These are phyloP conservation scores for Ptilodon capucinus DNA, from an alignment of 2,888 invertebrate species.

Conservation along the genomic window DNA sequence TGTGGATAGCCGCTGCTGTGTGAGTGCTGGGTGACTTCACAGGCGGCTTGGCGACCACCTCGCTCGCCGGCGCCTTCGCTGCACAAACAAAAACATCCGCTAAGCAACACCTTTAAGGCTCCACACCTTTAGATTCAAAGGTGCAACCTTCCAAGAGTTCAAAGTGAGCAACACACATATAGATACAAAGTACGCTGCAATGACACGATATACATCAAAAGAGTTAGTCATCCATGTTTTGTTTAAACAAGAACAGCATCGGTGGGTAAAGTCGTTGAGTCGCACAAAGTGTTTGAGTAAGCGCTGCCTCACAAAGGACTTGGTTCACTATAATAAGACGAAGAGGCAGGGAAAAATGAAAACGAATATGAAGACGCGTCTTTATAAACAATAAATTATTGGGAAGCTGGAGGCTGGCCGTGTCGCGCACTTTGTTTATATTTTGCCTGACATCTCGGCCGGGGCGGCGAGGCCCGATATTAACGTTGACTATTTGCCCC, in stretches of 20 bases:
- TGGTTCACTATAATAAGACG: slow-evolving; percentile 44
- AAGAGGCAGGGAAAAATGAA: slow-evolving; percentile 45
- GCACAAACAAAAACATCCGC: slow-evolving; percentile 19
- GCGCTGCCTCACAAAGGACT: slow-evolving; percentile 44
- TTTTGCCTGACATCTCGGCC: slow-evolving; percentile 44
- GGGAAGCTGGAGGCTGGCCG: slow-evolving; percentile 38
- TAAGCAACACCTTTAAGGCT: not conserved
- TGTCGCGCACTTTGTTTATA: slow-evolving; percentile 56
- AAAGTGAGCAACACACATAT: slow-evolving; percentile 4
- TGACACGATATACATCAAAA: slow-evolving; percentile 13
- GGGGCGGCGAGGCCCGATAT: slow-evolving; percentile 38
- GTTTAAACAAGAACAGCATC: slow-evolving; percentile 23
- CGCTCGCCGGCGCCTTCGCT: slow-evolving; percentile 52
- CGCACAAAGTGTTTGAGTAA: slow-evolving; percentile 41
- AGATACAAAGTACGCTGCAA: not conserved
- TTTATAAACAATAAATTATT: slow-evolving; percentile 63
- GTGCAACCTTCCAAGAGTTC: slow-evolving; percentile 1
- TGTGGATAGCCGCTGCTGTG: slow-evolving; percentile 35
- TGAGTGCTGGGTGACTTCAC: slow-evolving; percentile 52
- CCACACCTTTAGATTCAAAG: not conserved
- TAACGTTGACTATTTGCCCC: slow-evolving; percentile 32
- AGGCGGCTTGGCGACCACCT: slow-evolving; percentile 56
- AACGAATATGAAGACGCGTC: slow-evolving; percentile 58
- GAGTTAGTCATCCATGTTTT: slow-evolving; percentile 20
- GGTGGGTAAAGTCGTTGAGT: slow-evolving; percentile 29